A percentile compares a stretch with the other conserved stretches of the same genome.
These are phyloP conservation scores for Penaeus vannamei DNA, from an alignment of 1,140 invertebrate genomes.

Conservation along the genomic window DNA sequence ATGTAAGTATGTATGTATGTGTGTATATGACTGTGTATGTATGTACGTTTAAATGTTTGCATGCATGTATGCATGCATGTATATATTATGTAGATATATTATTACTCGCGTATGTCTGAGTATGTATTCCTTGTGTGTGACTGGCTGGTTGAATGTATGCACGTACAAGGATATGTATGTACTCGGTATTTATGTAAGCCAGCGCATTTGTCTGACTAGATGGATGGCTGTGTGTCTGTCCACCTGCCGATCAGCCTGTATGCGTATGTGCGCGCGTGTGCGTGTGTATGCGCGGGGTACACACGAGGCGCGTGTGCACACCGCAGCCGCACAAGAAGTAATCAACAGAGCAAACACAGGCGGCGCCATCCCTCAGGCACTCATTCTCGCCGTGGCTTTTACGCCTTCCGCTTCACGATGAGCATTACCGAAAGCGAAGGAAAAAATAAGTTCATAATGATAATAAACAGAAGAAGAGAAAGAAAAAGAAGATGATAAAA, in stretches of 20 bases:
- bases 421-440: no score
- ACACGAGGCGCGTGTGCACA: no score
- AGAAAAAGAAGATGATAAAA: no score
- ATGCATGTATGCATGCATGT: neutral
- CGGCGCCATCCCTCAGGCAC: no score
- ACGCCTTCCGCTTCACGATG: no score
- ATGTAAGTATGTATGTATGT: conserved; percentile 31
- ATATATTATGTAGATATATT: neutral
- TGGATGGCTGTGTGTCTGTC: neutral
- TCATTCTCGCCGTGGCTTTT: no score
- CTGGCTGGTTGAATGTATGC: neutral
- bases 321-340: neutral
- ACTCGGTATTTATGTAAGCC: neutral
- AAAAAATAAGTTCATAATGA: no score
- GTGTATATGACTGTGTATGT: conserved; percentile 10
- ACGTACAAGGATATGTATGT: neutral
- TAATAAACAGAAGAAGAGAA: no score
- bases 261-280: conserved; percentile 27
- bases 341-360: neutral
- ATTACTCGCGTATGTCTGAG: conserved; percentile 4
- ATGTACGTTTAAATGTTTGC: neutral
- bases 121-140: conserved; percentile 30
- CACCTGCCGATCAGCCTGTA: neutral
- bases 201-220: neutral
- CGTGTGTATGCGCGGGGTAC: neutral